Percentiles rank a stretch among this genome's conserved stretches.
Evolutionary conservation across 2,113 vertebrate genomes (phyloP).

Genomic region (Glareola pratincola): DNA sequence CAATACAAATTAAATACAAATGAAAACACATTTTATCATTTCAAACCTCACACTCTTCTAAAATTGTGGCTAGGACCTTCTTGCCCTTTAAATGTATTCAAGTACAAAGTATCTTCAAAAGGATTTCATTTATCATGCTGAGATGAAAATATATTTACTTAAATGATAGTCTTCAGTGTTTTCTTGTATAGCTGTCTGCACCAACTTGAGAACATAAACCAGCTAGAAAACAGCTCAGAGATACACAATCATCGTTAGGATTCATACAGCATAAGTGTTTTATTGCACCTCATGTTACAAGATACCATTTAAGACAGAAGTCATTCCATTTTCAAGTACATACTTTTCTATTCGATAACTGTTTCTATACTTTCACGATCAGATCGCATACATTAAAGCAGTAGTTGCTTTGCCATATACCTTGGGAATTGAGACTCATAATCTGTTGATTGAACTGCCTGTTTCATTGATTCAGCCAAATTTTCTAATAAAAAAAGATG

Average conservation of each 20-base stretch:
- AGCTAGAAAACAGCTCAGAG: not conserved
- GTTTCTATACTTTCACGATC: not conserved
- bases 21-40: not conserved
- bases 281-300: not conserved
- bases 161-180: not conserved
- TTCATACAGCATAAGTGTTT: not conserved
- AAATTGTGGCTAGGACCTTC: not conserved
- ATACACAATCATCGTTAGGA: not conserved
- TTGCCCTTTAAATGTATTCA: not conserved
- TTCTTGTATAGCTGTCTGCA: not conserved
- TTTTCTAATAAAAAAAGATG: not conserved
- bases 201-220: not conserved
- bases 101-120: not conserved
- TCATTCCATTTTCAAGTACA: not conserved
- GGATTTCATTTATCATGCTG: not conserved
- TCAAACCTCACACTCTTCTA: not conserved
- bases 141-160: not conserved
- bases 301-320: not conserved
- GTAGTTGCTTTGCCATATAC: not conserved
- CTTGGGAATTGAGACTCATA: not conserved
- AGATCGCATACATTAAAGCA: not conserved
- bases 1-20: not conserved
- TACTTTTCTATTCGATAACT: not conserved
- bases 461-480: not conserved
- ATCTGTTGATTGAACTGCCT: not conserved